These are phyloP conservation scores for Osmerus mordax DNA, from an alignment of 2,113 vertebrate species.

Conservation along the genomic window DNA sequence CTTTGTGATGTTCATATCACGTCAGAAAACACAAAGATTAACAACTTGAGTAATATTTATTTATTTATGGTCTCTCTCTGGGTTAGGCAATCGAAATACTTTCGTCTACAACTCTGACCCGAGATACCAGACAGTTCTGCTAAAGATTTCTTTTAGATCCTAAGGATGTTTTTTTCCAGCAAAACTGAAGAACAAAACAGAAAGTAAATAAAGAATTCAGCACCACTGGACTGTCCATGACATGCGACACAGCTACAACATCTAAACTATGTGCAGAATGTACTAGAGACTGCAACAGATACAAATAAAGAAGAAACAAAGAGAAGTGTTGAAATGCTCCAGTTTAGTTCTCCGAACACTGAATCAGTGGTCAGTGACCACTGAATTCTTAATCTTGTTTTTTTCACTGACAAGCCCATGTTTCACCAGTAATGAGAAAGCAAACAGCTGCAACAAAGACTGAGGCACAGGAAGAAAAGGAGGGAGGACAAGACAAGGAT, in stretches of 20 bases:
- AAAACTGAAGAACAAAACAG: too few relatives aligned
- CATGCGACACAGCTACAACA: neutral
- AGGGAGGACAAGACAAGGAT: neutral
- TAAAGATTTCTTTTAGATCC: too few relatives aligned
- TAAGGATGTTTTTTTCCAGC: too few relatives aligned
- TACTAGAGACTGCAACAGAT: neutral
- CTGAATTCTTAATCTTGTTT: neutral
- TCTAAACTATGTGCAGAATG: slow-evolving; percentile 5
- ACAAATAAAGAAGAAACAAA: slow-evolving; percentile 1
- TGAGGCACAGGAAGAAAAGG: neutral
- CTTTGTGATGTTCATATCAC: too few relatives aligned
- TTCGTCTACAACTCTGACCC: too few relatives aligned
- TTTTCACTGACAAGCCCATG: neutral
- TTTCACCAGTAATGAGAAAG: slow-evolving; percentile 12
- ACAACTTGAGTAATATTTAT: slow-evolving; percentile 27
- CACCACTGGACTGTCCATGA: neutral
- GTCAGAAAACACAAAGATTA: slow-evolving; percentile 15
- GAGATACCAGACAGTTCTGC: too few relatives aligned
- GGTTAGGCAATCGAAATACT: too few relatives aligned
- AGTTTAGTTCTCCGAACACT: neutral
- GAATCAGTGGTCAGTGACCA: neutral
- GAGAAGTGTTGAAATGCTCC: neutral
- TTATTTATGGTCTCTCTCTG: slow-evolving; percentile 6
- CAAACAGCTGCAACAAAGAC: slow-evolving; percentile 16
- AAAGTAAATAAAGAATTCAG: neutral